phyloP scores from a whole-genome alignment of 2,888 invertebrate genomes.

The Arctia plantaginis region DNA sequence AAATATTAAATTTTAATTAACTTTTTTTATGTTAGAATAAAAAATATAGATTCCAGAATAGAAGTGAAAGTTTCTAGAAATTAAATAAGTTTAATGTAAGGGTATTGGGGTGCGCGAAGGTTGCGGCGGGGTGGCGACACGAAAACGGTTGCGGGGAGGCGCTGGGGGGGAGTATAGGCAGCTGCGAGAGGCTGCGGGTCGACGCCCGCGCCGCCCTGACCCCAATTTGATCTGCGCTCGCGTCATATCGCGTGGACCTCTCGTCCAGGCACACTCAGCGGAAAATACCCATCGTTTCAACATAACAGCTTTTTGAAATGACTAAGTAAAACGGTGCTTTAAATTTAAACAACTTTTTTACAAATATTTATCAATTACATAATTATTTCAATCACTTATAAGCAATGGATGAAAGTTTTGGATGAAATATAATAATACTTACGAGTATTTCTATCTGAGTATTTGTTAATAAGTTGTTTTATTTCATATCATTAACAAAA shows the following conservation, averaged over 20 bases:
- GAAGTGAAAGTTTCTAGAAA: conserved; percentile 46
- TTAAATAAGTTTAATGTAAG: conserved; percentile 39
- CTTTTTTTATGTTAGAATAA: background rate
- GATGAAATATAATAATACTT: background rate
- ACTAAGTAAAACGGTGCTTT: conserved; percentile 48
- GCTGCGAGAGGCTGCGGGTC: conserved; percentile 80
- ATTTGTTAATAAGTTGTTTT: background rate
- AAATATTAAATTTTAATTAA: background rate
- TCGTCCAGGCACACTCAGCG: conserved; percentile 82
- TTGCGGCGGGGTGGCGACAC: conserved; percentile 51
- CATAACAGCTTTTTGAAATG: conserved; percentile 54
- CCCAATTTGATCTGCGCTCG: conserved; percentile 82
- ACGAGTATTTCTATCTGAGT: background rate
- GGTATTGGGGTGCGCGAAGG: conserved; percentile 51
- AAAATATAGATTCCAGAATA: too few relatives aligned
- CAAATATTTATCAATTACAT: background rate
- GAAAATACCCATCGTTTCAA: conserved; percentile 82
- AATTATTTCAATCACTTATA: background rate
- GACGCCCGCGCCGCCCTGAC: conserved; percentile 86
- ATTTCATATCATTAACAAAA: background rate
- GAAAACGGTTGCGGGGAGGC: conserved; percentile 39
- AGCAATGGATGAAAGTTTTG: background rate
- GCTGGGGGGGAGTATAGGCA: conserved; percentile 58
- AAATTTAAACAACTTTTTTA: conserved; percentile 6
- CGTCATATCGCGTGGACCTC: conserved; percentile 85